A percentile compares a stretch with the other conserved stretches of the same genome.
These are phyloP conservation scores for Copsychus sechellarum DNA, from an alignment of 2,113 vertebrate species.

Conservation along the genomic window DNA sequence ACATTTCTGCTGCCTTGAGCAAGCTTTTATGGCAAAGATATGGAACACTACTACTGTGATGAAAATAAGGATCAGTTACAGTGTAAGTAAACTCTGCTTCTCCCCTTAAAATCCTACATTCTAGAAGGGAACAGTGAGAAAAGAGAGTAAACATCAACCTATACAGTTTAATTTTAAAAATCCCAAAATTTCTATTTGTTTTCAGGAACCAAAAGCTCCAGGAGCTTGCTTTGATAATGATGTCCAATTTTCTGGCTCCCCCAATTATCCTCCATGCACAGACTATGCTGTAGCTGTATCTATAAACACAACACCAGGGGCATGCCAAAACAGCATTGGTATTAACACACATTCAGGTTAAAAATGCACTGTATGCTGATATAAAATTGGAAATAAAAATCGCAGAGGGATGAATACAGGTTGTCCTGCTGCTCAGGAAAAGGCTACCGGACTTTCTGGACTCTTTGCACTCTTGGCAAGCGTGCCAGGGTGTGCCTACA, in stretches of 20 bases:
- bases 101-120: background rate
- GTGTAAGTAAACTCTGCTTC: background rate
- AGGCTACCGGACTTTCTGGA: background rate
- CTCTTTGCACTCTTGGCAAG: background rate
- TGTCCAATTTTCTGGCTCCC: background rate
- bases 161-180: background rate
- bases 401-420: background rate
- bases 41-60: background rate
- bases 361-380: background rate
- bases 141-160: background rate
- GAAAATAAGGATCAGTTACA: background rate
- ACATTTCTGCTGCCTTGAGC: background rate
- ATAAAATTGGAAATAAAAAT: background rate
- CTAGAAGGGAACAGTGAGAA: background rate
- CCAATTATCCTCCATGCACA: background rate
- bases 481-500: background rate
- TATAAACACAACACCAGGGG: background rate
- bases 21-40: background rate
- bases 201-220: background rate
- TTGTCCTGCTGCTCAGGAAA: background rate
- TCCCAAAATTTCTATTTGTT: background rate
- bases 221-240: background rate
- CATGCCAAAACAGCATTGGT: accelerated
- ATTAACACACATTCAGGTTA: background rate
- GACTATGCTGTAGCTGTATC: background rate